Base-by-base conservation (phyloP, 2,888 invertebrate species). In the Papilio elwesi region DNA sequence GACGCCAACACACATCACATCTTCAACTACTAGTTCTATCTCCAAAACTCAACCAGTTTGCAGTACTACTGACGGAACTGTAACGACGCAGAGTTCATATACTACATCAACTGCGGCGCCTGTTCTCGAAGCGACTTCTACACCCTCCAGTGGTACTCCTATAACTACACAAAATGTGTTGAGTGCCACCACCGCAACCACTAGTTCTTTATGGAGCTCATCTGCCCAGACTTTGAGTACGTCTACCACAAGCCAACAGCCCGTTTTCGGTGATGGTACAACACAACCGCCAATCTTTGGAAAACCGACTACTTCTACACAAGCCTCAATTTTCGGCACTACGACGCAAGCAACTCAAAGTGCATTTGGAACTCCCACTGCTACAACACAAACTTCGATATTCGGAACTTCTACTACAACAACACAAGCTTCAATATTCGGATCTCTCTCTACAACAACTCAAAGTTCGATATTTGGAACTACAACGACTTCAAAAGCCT, bases 381-480 rank as follows among this genome's bases (percentile, higher is more conserved):
- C 80, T 8, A 78, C 84, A 7, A 77, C 82, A 6, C 82, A 81
- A 75, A 64, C 81, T 0, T 55, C 55, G 0, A 76, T 84, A 9
- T 87, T 88, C 53, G 84, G 83, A 4, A 70, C 81, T 6, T 71
- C 80, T 76, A 26, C 26, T 6, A 77, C 82, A 4, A 74, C 79
- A 5, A 75, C 77, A 68, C 47, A 74, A 36, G 73, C 78, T 3
- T 74, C 78, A 7, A 76, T 79, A 65, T 83, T 82, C 15, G 74
- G 75, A 36, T 69, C 69, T 10, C 26, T 70, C 6, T 59, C 68
- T 36, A 68, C 76, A 48, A 74, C 69, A 16, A 49, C 74, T 11
- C 83, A 81, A 75, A 66, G 80, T 0, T 26, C 55, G 1, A 77
- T 84, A 8, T 87, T 87, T 57, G 84, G 83, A 4, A 71, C 81